phyloP scores from a whole-genome alignment of 2,113 vertebrate genomes.

The Artemisiospiza belli region DNA sequence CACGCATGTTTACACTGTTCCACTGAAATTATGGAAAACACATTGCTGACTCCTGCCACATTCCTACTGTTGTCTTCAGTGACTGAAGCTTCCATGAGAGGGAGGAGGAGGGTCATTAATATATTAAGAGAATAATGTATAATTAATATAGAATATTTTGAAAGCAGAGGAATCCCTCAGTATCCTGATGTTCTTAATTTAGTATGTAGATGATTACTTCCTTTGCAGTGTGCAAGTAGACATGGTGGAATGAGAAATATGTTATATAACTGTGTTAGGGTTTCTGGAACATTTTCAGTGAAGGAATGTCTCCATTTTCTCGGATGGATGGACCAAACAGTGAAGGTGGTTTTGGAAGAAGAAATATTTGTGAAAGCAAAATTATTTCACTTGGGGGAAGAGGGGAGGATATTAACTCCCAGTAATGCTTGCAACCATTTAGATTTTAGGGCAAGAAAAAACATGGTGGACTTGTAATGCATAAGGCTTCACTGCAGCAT shows the following conservation, averaged over 20 bases:
- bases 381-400: background rate
- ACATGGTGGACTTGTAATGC: background rate
- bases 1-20: background rate
- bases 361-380: background rate
- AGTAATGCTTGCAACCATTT: background rate
- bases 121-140: background rate
- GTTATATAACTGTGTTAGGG: fast-evolving
- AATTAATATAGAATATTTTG: background rate
- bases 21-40: background rate
- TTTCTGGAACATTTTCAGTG: fast-evolving
- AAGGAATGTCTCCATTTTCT: background rate
- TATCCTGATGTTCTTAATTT: background rate
- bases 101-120: background rate
- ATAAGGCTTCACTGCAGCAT: background rate
- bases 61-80: background rate
- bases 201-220: background rate
- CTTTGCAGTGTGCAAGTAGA: background rate
- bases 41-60: background rate
- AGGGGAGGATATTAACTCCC: background rate
- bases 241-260: background rate
- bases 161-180: background rate
- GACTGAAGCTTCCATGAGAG: background rate
- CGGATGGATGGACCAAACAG: background rate
- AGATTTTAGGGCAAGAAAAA: background rate
- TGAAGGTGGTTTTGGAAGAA: background rate